Evolutionary conservation across 2,113 vertebrate species (phyloP).

Genomic region (Petrocephalus zakoni): DNA sequence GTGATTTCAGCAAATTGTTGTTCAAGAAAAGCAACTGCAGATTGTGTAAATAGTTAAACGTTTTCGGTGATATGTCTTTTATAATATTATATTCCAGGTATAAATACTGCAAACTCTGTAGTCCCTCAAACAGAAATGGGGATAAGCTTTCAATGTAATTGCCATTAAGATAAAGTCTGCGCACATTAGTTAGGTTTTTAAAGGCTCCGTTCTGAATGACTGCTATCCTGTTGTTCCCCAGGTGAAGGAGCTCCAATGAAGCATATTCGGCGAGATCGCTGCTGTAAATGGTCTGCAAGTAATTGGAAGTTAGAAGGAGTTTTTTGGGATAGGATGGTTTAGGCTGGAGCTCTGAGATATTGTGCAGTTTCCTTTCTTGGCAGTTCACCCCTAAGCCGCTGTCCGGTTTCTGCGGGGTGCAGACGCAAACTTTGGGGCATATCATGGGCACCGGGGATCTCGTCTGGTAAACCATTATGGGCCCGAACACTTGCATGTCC

Average conservation of each 20-base stretch:
- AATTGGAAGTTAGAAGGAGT: conserved; percentile 88
- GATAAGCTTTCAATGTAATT: conserved; percentile 88
- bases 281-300: conserved; percentile 93
- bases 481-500: conserved; percentile 91
- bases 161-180: conserved; percentile 89
- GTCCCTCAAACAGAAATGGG: conserved; percentile 87
- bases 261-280: conserved; percentile 98
- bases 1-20: conserved; percentile 80
- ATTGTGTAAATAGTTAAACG: conserved; percentile 90
- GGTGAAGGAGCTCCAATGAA: conserved; percentile 89
- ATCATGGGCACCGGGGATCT: conserved; percentile 93
- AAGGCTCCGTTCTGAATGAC: conserved; percentile 94
- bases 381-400: conserved; percentile 93
- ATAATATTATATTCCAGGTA: conserved; percentile 98
- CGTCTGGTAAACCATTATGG: conserved; percentile 98
- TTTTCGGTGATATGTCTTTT: conserved; percentile 80
- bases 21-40: conserved; percentile 91
- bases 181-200: conserved; percentile 83
- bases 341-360: conserved; percentile 90
- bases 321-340: conserved; percentile 93
- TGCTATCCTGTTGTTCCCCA: conserved; percentile 95
- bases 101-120: conserved; percentile 85
- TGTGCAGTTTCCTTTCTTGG: conserved; percentile 84
- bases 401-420: conserved; percentile 93
- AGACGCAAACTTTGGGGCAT: conserved; percentile 88